phyloP scores from a whole-genome alignment of 53 echinoderm and acorn worm species.

The Patiria pectinifera region DNA sequence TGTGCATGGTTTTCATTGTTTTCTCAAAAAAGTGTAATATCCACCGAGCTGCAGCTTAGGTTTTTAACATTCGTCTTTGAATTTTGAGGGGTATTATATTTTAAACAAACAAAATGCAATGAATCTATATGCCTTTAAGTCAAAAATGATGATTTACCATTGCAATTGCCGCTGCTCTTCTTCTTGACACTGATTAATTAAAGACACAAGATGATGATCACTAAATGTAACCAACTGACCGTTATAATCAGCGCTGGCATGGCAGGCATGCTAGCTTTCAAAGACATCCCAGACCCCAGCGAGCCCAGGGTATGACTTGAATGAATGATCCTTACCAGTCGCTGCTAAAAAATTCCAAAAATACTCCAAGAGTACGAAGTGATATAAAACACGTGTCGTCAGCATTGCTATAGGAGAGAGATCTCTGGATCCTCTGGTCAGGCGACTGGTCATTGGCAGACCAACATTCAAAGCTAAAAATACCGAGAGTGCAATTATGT shows the following conservation, averaged over 20 bases:
- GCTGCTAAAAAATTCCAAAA: constrained; percentile 20
- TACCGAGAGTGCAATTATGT: no score
- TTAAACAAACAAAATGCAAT: no score
- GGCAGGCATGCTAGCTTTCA: background rate
- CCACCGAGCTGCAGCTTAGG: no score
- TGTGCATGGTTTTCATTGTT: no score
- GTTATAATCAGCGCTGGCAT: background rate
- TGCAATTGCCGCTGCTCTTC: no score
- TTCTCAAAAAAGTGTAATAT: no score
- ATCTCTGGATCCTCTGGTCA: background rate
- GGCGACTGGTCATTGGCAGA: background rate
- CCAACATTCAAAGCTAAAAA: background rate
- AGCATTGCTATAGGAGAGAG: background rate
- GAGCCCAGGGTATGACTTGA: background rate
- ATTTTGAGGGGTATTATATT: no score
- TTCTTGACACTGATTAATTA: no score
- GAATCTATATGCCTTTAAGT: no score
- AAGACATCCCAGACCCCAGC: background rate
- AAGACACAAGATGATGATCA: no score
- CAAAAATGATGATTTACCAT: no score
- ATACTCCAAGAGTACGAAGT: constrained; percentile 18
- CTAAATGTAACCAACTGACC: background rate
- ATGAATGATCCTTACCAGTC: background rate
- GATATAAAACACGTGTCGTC: constrained; percentile 22
- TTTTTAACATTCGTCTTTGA: no score